Evolutionary conservation across 2,888 invertebrate species (phyloP), one percentile per base, ranked within the genome.

Genomic region (Mimas tiliae): DNA sequence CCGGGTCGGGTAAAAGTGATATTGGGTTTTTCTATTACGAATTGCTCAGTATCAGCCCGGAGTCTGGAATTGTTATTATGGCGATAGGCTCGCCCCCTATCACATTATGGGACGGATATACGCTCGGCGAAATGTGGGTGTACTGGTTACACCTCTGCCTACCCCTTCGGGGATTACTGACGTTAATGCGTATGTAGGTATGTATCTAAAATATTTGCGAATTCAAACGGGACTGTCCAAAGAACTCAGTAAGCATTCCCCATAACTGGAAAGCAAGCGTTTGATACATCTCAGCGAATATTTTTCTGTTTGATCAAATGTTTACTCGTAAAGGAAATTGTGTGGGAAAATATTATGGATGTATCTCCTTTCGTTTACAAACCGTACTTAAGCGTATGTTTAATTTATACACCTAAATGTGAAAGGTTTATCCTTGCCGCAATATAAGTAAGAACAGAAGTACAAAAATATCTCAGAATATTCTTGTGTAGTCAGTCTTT

Each of bases 291-390:
- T 12, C 38, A 51, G 51, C 19, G 7, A 51, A 50, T 63, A 68
- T 73, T 72, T 38, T 70, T 67, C 53, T 72, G 72, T 74, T 74
- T 77, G 75, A 74, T 73, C 71, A 71, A 65, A 62, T 65, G 67
- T 64, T 64, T 64, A 34, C 21, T 62, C 19, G 53, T 64, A 64
- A 67, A 72, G 66, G 66, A 72, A 72, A 74, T 77, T 73, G 70
- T 65, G 55, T 69, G 70, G 21, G 64, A 74, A 27, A 27, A 27
- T 27, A 73, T 76, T 68, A 73, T 68, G 21, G 38, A 62, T 33
- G 63, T 64, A 64, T 62, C 67, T 69, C 65, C 70, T 74, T 73
- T 70, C 68, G 69, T 71, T 73, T 65, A 62, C 51, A 65, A 62
- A 51, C 51, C 65, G 62, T 65, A 52, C 45, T 65, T 52, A 51